Percentiles rank a stretch among this genome's conserved stretches.
phyloP scores from a whole-genome alignment of 30 jellyfish, hydroid and myxozoan genomes.

The Aurelia sp. region DNA sequence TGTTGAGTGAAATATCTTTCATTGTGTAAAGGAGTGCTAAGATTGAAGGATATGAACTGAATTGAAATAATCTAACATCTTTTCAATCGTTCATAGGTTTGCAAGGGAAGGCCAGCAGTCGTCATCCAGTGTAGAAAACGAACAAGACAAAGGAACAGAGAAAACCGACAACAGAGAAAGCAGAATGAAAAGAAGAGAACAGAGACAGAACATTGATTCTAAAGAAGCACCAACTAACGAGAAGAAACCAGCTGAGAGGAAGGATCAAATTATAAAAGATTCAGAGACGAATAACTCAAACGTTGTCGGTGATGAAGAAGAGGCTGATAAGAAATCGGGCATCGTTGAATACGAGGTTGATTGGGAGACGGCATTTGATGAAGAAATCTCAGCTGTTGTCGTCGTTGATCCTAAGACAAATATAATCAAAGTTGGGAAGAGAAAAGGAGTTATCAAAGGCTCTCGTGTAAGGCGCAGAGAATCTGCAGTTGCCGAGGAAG shows the following conservation, averaged over 20 bases:
- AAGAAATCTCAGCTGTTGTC: slow-evolving; percentile 38
- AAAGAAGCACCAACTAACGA: no score
- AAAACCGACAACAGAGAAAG: neutral
- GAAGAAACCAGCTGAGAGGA: no score
- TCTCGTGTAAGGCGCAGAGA: slow-evolving; percentile 31
- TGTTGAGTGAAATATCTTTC: no score
- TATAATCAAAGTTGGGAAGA: slow-evolving; percentile 42
- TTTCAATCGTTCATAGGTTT: no score
- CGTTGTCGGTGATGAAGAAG: neutral
- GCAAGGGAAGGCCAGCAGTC: no score
- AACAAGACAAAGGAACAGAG: neutral
- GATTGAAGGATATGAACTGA: no score
- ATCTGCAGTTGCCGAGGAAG: neutral
- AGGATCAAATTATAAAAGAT: no score
- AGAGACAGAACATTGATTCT: neutral
- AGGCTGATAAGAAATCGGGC: neutral
- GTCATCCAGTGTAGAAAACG: no score
- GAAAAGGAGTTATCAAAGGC: slow-evolving; percentile 64
- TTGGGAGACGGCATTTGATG: slow-evolving; percentile 64
- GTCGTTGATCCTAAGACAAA: slow-evolving; percentile 57
- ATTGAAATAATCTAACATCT: no score
- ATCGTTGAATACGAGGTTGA: slow-evolving; percentile 67
- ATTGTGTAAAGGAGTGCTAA: no score
- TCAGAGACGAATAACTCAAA: no score
- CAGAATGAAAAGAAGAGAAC: neutral